A percentile compares a stretch with the other conserved stretches of the same genome.
Evolutionary conservation across 2,888 invertebrate genomes (phyloP).

Genomic region (Synanthedon andrenaeformis): DNA sequence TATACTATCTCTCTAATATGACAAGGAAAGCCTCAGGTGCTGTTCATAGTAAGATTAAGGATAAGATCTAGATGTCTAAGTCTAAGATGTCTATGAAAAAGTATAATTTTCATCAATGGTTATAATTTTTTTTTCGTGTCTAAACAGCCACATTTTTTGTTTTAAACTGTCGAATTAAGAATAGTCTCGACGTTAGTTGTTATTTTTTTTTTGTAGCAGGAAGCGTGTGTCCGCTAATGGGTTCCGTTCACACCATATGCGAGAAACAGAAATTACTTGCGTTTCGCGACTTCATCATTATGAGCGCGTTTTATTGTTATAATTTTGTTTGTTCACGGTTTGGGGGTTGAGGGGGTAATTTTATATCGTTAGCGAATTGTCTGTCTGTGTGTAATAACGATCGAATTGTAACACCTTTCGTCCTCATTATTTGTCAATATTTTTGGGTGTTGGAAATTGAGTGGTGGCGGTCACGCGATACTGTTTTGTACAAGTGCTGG

Average conservation of each 20-base stretch:
- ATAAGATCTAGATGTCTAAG: too few relatives aligned
- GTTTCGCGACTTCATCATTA: slow-evolving; percentile 14
- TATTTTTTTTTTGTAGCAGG: slow-evolving; percentile 31
- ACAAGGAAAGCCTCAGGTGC: too few relatives aligned
- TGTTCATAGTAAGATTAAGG: too few relatives aligned
- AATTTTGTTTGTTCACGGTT: slow-evolving; percentile 45
- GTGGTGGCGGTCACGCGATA: neutral
- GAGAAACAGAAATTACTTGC: slow-evolving; percentile 39
- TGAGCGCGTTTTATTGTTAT: slow-evolving; percentile 12
- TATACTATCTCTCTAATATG: too few relatives aligned
- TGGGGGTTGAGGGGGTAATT: slow-evolving; percentile 27
- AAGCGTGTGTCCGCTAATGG: slow-evolving; percentile 39
- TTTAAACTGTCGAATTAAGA: slow-evolving; percentile 24
- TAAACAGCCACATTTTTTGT: too few relatives aligned
- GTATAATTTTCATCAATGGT: too few relatives aligned
- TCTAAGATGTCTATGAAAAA: too few relatives aligned
- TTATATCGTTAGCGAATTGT: slow-evolving; percentile 46
- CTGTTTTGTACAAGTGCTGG: neutral
- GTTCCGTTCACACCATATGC: slow-evolving; percentile 51
- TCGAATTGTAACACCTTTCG: slow-evolving; percentile 2
- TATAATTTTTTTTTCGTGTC: neutral
- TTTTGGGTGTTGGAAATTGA: neutral
- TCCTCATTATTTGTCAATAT: neutral
- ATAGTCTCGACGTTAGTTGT: slow-evolving; percentile 12
- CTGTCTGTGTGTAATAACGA: slow-evolving; percentile 13